A percentile compares a stretch with the other conserved stretches of the same genome.
phyloP scores from a whole-genome alignment of 30 jellyfish, hydroid and myxozoan genomes.

The Mastigias papua region DNA sequence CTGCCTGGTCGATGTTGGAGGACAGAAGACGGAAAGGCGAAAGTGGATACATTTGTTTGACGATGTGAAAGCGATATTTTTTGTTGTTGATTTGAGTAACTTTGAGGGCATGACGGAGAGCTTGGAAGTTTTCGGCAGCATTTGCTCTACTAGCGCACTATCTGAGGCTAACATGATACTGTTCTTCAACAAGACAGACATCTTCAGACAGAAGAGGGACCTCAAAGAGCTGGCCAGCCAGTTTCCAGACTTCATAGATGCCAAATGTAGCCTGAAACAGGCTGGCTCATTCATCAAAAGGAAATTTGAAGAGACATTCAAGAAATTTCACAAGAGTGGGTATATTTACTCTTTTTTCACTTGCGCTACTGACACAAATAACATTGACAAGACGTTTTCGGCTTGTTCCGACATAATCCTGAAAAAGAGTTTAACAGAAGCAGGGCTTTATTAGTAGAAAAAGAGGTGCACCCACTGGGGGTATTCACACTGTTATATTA shows the following conservation, averaged over 20 bases:
- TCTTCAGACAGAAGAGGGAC: conserved; percentile 32
- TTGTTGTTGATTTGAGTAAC: conserved; percentile 60
- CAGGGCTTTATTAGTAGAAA: conserved; percentile 46
- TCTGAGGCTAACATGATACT: conserved; percentile 44
- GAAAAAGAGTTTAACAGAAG: conserved; percentile 50
- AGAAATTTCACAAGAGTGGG: conserved; percentile 1
- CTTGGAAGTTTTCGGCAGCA: conserved; percentile 35
- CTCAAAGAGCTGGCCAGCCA: conserved; percentile 21
- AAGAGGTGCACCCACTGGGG: neutral
- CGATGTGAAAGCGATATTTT: conserved; percentile 70
- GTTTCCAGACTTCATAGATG: conserved; percentile 44
- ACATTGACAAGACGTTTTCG: conserved; percentile 61
- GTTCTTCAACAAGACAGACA: conserved; percentile 68
- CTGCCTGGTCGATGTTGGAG: conserved; percentile 74
- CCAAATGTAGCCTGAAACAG: conserved; percentile 15
- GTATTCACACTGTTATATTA: neutral
- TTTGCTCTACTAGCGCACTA: conserved; percentile 47
- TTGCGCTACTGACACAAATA: conserved; percentile 70
- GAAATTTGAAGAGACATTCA: conserved; percentile 20
- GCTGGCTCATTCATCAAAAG: conserved; percentile 45
- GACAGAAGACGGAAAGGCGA: conserved; percentile 69
- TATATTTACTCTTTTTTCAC: conserved; percentile 65
- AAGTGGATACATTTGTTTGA: conserved; percentile 75
- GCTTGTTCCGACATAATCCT: conserved; percentile 63
- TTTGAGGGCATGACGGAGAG: conserved; percentile 50